Evolutionary conservation across 2,888 invertebrate species (phyloP), one percentile per base, ranked within the genome.

Genomic region (Zele albiditarsus): DNA sequence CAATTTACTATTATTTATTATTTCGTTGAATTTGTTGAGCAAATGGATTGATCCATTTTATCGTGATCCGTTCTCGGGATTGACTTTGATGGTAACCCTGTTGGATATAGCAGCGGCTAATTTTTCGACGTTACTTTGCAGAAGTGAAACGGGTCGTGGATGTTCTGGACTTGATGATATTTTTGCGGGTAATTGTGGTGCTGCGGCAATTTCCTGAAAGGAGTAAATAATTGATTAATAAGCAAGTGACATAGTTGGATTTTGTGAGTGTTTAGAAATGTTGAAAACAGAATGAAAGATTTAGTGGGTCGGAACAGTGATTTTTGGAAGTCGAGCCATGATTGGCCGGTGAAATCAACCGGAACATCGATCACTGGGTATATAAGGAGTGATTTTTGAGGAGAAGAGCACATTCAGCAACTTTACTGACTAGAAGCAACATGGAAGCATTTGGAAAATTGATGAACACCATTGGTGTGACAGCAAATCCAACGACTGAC

Each of bases 51-150:
- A 60, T 76, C 53, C 53, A 23, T 60, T 78, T 87, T 88, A 88
- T 87, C 88, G 87, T 77, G 80, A 83, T 80, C 80, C 84, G 75
- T 83, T 84, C 73, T 88, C 88, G n/a, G 89, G 87, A 77, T 84
- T 89, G 74, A 89, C 85, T 82, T 85, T 88, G 71, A 89, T 89
- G 77, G 89, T 89, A 69, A 89, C 88, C 81, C 87, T 88, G 81
- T 89, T 89, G 78, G 82, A 84, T 69, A 89, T 77, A 67, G 84
- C 84, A 10, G 84, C 83, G 16, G 89, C 86, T 71, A 89, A 78
- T 74, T 87, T 89, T 57, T 89, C 89, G 14, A 89, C 82, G 77
- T 82, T 87, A 53, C 83, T 84, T 49, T 85, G 85, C 8, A 80
- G 70, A 65, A 82, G 73, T 33, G 80, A 71, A 25, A 80, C 82